A percentile compares a stretch with the other conserved stretches of the same genome.
Conservation (phyloP, 2,113 vertebrate species). For the Pithys albifrons region DNA sequence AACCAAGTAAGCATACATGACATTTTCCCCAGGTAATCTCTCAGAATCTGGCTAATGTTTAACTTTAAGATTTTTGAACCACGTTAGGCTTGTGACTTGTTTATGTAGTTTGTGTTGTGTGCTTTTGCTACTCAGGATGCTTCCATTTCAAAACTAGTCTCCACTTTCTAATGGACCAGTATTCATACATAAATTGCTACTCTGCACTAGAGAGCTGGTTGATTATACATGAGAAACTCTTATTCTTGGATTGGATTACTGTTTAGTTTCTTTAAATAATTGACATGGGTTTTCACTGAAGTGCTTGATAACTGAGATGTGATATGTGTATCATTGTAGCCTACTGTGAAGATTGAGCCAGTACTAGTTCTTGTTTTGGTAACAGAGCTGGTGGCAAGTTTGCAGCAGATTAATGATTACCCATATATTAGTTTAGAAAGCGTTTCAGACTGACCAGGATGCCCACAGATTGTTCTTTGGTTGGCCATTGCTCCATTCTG, state of each 20-base stretch:
- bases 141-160: not conserved
- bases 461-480: not conserved
- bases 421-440: not conserved
- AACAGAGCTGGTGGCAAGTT: not conserved
- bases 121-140: not conserved
- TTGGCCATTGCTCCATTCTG: not conserved
- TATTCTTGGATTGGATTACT: constrained; percentile 25
- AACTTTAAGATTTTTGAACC: not conserved
- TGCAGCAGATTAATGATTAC: constrained; percentile 3
- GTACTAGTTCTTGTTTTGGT: not conserved
- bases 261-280: constrained; percentile 57
- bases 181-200: not conserved
- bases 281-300: constrained; percentile 5
- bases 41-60: not conserved
- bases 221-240: constrained; percentile 33
- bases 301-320: not conserved
- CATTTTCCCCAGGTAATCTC: not conserved
- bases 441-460: not conserved
- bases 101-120: not conserved
- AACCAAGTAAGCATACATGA: not conserved
- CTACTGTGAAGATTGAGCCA: not conserved
- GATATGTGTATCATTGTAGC: not conserved
- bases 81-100: not conserved
- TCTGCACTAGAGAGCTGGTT: not conserved
- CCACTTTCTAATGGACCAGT: not conserved